Conservation (phyloP, 2,797 vertebrate genomes). For the Megaceryle alcyon region DNA sequence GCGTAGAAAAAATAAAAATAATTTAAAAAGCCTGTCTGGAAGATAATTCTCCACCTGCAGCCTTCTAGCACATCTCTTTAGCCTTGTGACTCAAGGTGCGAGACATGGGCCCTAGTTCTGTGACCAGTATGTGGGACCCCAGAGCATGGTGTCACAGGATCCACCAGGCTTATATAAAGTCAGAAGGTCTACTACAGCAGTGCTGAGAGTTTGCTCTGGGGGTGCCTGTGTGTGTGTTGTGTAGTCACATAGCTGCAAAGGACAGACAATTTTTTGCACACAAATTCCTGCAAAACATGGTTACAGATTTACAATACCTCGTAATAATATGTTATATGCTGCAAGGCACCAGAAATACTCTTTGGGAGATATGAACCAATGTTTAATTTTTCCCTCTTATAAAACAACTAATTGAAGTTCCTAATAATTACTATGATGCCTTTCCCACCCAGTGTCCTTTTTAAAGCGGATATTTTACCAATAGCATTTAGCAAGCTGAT, state of each 20-base stretch:
- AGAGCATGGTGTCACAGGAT: background rate
- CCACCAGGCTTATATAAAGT: background rate
- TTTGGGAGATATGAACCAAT: background rate
- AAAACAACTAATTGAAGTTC: background rate
- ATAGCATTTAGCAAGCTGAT: background rate
- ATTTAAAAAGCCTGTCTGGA: background rate
- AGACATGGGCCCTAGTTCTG: background rate
- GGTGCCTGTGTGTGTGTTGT: background rate
- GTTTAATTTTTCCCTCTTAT: background rate
- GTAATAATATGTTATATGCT: rapidly evolving
- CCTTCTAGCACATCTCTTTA: background rate
- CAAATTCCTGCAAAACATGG: background rate
- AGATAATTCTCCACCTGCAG: background rate
- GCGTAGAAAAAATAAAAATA: background rate
- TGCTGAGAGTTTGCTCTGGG: background rate
- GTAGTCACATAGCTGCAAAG: background rate
- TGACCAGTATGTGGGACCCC: background rate
- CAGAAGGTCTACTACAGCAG: background rate
- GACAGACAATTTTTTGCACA: background rate
- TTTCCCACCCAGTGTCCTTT: background rate
- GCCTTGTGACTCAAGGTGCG: background rate
- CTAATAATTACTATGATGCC: background rate
- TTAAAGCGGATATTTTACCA: background rate
- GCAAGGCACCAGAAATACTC: background rate
- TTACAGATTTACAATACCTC: background rate